Conservation (phyloP, 2,797 vertebrate species). For the Dallia pectoralis region DNA sequence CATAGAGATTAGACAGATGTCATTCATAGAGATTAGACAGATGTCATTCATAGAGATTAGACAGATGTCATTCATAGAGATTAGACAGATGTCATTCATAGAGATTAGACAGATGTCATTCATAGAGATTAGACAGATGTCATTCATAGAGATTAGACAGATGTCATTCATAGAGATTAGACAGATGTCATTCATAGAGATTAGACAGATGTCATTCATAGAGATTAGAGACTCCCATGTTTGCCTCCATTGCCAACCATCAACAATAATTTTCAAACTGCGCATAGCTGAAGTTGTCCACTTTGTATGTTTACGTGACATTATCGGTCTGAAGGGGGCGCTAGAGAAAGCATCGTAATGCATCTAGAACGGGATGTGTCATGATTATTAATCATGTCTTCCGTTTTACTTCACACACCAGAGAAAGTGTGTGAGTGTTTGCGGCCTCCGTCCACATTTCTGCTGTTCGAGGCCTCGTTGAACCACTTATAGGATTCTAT, state of each 20-base stretch:
- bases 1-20: conserved; percentile 1
- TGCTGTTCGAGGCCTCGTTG: conserved; percentile 63
- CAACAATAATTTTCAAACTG: background rate
- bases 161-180: background rate
- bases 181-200: background rate
- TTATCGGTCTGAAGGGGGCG: background rate
- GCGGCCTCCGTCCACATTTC: conserved; percentile 59
- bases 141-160: background rate
- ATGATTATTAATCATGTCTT: conserved; percentile 52
- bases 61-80: background rate
- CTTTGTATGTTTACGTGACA: background rate
- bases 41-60: background rate
- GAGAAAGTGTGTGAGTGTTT: conserved; percentile 22
- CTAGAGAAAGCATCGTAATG: conserved; percentile 26
- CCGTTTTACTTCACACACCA: conserved; percentile 44
- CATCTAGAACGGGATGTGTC: conserved; percentile 42
- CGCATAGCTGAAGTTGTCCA: background rate
- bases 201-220: background rate
- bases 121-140: conserved; percentile 1
- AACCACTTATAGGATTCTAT: conserved; percentile 77
- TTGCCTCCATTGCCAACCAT: background rate
- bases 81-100: background rate
- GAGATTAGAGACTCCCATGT: background rate
- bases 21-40: background rate
- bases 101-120: background rate